Evolutionary conservation across 2,888 invertebrate species (phyloP).

Genomic region (Scrobipalpa costella): DNA sequence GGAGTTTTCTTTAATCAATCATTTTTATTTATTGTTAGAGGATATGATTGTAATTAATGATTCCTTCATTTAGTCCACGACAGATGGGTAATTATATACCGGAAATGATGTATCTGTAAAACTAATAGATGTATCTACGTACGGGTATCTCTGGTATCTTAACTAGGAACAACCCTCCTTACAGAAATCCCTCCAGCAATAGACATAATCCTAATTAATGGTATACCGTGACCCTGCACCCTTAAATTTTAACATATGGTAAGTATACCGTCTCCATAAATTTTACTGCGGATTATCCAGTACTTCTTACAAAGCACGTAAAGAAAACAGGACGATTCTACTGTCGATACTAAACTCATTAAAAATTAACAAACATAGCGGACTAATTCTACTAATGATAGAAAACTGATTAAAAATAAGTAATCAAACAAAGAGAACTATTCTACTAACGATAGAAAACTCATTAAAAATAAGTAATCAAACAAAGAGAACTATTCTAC

Average conservation of each 20-base stretch:
- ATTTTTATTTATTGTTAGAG: not conserved
- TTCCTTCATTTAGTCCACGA: not conserved
- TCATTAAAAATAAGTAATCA: conserved; percentile 40
- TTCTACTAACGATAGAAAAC: not conserved
- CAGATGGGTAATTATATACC: not conserved
- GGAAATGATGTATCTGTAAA: not conserved
- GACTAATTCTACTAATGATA: not conserved
- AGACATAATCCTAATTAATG: conserved; percentile 31
- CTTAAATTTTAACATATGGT: conserved; percentile 37
- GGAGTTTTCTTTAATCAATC: conserved; percentile 10
- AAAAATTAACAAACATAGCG: too few species aligned
- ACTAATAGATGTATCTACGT: conserved; percentile 1
- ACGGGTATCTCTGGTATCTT: conserved; percentile 27
- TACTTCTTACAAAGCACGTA: conserved; percentile 22
- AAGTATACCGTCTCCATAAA: conserved; percentile 27
- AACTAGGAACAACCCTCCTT: conserved; percentile 25
- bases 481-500: not conserved
- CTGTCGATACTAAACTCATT: too few species aligned
- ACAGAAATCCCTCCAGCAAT: conserved; percentile 22
- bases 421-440: too few species aligned
- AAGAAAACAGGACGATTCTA: not conserved
- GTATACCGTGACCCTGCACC: conserved; percentile 25
- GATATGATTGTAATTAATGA: not conserved
- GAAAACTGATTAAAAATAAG: conserved; percentile 38
- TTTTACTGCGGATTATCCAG: conserved; percentile 15